phyloP scores from a whole-genome alignment of 2,797 vertebrate genomes.

The Pteropus rufus region DNA sequence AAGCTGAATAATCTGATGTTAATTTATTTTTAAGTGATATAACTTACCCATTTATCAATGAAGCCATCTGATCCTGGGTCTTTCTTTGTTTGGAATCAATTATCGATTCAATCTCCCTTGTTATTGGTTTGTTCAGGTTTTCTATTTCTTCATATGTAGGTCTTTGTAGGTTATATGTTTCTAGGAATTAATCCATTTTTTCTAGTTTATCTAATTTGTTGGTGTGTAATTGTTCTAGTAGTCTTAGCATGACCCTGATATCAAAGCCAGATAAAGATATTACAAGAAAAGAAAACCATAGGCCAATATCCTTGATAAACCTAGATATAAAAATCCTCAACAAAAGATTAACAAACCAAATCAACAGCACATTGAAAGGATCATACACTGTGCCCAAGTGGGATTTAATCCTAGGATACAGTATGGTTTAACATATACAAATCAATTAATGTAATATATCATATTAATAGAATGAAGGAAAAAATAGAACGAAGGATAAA shows the following conservation, averaged over 20 bases:
- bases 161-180: not conserved
- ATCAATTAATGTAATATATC: not conserved
- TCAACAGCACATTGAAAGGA: not conserved
- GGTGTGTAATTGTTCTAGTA: not conserved
- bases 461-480: not conserved
- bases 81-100: not conserved
- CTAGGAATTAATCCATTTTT: not conserved
- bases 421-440: not conserved
- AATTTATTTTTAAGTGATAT: not conserved
- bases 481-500: not conserved
- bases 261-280: not conserved
- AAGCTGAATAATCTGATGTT: not conserved
- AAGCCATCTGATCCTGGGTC: not conserved
- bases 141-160: not conserved
- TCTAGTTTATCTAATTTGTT: not conserved
- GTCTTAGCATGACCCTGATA: not conserved
- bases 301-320: not conserved
- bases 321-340: not conserved
- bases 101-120: not conserved
- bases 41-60: not conserved
- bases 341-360: not conserved
- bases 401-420: not conserved
- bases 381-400: not conserved
- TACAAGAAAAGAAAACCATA: not conserved
- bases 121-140: not conserved